Evolutionary conservation across 2,113 vertebrate species (phyloP).

Genomic region (Heptranchias perlo): DNA sequence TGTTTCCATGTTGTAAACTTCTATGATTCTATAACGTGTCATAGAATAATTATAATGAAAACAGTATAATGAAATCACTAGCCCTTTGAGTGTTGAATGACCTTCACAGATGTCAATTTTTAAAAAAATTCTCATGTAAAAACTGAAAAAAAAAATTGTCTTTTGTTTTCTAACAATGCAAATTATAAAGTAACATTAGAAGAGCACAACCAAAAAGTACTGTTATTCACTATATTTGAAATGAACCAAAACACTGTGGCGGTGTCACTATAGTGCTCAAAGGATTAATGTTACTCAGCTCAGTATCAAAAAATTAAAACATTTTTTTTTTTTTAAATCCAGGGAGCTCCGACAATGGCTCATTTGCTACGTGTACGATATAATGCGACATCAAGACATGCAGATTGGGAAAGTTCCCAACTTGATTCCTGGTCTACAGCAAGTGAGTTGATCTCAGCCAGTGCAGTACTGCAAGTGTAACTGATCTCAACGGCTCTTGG

Average conservation of each 20-base stretch:
- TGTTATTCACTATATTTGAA: background rate
- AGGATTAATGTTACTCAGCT: background rate
- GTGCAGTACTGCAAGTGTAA: too few species aligned
- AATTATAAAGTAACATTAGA: background rate
- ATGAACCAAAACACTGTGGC: background rate
- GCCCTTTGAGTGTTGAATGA: background rate
- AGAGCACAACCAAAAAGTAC: background rate
- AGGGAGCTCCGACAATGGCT: too few species aligned
- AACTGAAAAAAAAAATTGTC: background rate
- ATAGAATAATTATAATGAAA: background rate
- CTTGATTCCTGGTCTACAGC: too few species aligned
- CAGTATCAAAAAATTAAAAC: too few species aligned
- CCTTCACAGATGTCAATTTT: background rate
- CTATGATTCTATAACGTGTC: too few species aligned
- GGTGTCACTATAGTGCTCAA: background rate
- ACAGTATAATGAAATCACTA: background rate
- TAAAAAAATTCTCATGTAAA: background rate
- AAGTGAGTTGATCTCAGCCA: too few species aligned
- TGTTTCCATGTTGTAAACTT: too few species aligned
- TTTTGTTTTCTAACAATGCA: background rate
- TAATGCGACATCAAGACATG: too few species aligned
- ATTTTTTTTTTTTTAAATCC: too few species aligned
- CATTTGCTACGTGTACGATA: too few species aligned
- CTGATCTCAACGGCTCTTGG: too few species aligned
- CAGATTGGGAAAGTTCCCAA: too few species aligned